Base-by-base conservation (phyloP, 2,888 invertebrate species). In the Volucella inanis region DNA sequence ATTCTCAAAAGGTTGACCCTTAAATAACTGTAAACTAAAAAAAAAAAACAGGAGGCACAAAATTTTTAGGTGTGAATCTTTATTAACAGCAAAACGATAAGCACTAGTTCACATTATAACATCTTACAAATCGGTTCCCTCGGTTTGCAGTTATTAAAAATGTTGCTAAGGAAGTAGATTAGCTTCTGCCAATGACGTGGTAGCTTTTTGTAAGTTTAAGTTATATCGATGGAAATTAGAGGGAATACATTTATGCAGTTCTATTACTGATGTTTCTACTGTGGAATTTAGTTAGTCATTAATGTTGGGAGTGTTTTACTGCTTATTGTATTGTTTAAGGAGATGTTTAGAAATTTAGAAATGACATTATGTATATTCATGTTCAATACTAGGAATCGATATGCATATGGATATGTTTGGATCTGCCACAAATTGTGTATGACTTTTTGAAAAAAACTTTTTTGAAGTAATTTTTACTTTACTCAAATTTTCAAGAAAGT, bases 51-150 rank as follows among this genome's bases (percentile, higher is more conserved):
- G 39, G 55, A 22, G 43, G 54, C 15, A 45, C 55, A 62, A 68
- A 31, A 70, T 55, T 80, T 75, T 75, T 43, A 70, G 76, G 65
- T 76, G 65, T 54, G 75, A 62, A 31, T 3, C 6, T 64, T 31
- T 61, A 47, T 61, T 62, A 62, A 70, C 38, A 68, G 39, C 67
- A 75, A 43, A 52, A 45, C 31, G 52, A 71, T 43, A 71, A 54
- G 38, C n/a, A 49, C 54, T 49, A 45, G 15, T 61, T 77, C 77
- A 67, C 75, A 81, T 76, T 82, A 67, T 45, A 67, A 67, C 76
- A 72, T 76, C 76, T 59, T 52, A 47, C 70, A 77, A 65, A 67
- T 82, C 70, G 65, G 71, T 49, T 47, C 8, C 14, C 39, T 18
- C 31, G 12, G 11, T 31, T 52, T 65, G 22, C 39, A 72, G 54